These are phyloP conservation scores for Acipenser ruthenus DNA, from an alignment of 2,797 vertebrate genomes.

Conservation along the genomic window DNA sequence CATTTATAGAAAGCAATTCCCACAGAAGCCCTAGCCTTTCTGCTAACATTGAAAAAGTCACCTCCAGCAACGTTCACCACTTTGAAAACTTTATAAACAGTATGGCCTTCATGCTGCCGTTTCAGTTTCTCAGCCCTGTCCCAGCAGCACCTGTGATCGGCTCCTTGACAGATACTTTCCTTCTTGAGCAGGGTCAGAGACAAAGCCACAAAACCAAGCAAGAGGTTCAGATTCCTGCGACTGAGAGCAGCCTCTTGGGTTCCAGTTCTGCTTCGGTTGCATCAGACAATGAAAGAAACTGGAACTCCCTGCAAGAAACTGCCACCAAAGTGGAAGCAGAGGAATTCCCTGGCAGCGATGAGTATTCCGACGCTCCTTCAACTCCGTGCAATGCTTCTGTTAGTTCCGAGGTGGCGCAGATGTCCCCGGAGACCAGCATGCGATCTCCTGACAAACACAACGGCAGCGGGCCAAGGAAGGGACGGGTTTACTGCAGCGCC, in stretches of 20 bases:
- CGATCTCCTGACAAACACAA: slow-evolving; percentile 65
- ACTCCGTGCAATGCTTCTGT: slow-evolving; percentile 65
- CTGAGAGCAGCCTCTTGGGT: slow-evolving; percentile 58
- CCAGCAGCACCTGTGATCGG: slow-evolving; percentile 78
- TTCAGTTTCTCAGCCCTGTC: slow-evolving; percentile 83
- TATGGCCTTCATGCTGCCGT: slow-evolving; percentile 90
- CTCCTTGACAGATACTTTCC: slow-evolving; percentile 61
- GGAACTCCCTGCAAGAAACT: slow-evolving; percentile 48
- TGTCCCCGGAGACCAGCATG: slow-evolving; percentile 75
- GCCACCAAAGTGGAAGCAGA: slow-evolving; percentile 68
- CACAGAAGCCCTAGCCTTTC: slow-evolving; percentile 54
- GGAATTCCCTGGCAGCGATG: slow-evolving; percentile 63
- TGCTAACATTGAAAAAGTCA: slow-evolving; percentile 69
- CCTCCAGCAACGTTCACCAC: slow-evolving; percentile 67
- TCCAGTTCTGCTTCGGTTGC: slow-evolving; percentile 60
- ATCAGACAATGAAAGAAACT: slow-evolving; percentile 57
- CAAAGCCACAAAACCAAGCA: slow-evolving; percentile 47
- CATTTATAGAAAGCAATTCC: slow-evolving; percentile 87
- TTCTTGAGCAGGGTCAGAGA: slow-evolving; percentile 58
- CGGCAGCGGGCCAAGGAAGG: slow-evolving; percentile 68
- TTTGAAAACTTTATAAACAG: slow-evolving; percentile 92
- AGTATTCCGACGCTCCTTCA: slow-evolving; percentile 62
- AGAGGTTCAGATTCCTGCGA: slow-evolving; percentile 49
- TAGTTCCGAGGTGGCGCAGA: slow-evolving; percentile 69
- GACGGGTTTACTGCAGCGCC: slow-evolving; percentile 88